Base-by-base conservation (phyloP, 2,888 invertebrate species). In the Prenolepis imparis region DNA sequence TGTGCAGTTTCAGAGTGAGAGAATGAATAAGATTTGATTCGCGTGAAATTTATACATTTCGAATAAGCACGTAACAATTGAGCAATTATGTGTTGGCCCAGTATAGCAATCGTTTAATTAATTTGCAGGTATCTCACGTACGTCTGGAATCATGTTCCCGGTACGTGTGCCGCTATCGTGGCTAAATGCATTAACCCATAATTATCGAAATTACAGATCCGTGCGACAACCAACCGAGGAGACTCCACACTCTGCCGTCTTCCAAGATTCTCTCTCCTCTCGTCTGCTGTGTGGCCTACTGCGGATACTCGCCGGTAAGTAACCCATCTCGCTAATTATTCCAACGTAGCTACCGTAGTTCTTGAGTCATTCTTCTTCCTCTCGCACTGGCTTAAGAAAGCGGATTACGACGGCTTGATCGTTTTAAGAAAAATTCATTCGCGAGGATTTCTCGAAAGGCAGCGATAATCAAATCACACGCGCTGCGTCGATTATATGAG, bases 141-240 rank as follows among this genome's bases (percentile, higher is more conserved):
- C 85, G 84, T 86, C 82, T 88, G 88, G 73, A 91, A 90, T 89
- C 88, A 89, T 86, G 88, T 89, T 87, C 78, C 87, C 85, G 89
- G 88, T 90, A 89, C 90, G 89, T 90, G 88, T 88, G 88, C 89
- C 88, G 86, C 86, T 85, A 87, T 8, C 87, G 70, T 72, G 84
- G 90, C 90, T 92, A 91, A 93, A 91, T 89, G 91, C 92, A 92
- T 93, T 92, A 92, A 90, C 91, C 91, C 87, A 91, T 91, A 93
- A 92, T 92, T 92, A 92, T 92, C 92, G 93, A 92, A 92, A 92
- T 92, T 92, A 92, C 91, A 89, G 89, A 87, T 83, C 89, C 85
- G 83, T 82, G 88, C 84, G 88, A 78, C 83, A 88, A 67, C 84
- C 84, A 87, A 72, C 67, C 77, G 78, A 44, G 82, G 59, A 87